Evolutionary conservation across 2,113 vertebrate genomes (phyloP), one percentile per base, ranked within the genome.

Genomic region (Climacteris rufus): DNA sequence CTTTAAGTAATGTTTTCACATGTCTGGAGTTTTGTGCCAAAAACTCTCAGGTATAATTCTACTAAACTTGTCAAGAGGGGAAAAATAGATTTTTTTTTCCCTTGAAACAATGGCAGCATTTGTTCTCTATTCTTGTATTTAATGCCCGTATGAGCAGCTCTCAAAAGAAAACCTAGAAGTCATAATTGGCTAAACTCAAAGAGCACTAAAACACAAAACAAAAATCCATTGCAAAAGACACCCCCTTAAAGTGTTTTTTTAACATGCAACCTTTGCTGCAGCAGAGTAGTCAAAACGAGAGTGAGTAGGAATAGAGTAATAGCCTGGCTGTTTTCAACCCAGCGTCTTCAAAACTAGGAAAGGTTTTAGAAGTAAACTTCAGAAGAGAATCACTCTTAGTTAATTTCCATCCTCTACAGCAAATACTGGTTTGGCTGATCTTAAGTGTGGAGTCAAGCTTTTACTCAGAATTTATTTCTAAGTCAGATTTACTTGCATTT

Each of bases 41-140:
- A 39, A 82, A 63, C 70, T 76, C 78, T 49, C 49, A 95, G 91
- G 87, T 96, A 96, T 90, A 89, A 94, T 66, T 95, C 81, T 91
- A 91, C 89, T 93, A 95, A 94, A 92, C 83, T 92, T 90, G 83
- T 89, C 27, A 85, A 61, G 60, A 69, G 61, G 56, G 18, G 37
- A 4, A 49, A 90, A 35, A 2, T 2, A 60, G 75, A 66, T 59
- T 91, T 94, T 85, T 59, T 49, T 28, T 42, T 17, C 89, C 56
- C 96, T 96, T 89, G 82, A 94, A 94, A 98, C 97, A 98, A 96
- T 95, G 90, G 96, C 89, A 95, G 95, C 92, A 89, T 97, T 98
- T 98, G 96, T 98, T 97, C 93, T 95, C 53, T 65, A 56, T 91
- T 93, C 82, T 96, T 96, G 95, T 76, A 47, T 79, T 95, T 95